phyloP scores from a whole-genome alignment of 1,140 invertebrate genomes.

The Drosophila dunni region DNA sequence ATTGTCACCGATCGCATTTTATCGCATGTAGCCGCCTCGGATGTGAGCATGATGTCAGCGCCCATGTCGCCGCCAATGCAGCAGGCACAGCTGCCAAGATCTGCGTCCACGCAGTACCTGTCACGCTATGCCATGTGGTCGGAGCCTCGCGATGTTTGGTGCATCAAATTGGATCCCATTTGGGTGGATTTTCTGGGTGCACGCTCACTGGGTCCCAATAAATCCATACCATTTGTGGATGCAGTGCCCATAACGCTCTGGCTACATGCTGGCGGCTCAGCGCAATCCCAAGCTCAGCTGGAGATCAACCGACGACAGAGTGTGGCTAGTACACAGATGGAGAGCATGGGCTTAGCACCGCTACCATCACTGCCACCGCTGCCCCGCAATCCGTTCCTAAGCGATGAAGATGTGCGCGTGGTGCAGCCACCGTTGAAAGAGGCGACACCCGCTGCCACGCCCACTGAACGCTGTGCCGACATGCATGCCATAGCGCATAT shows the following conservation, averaged over 20 bases:
- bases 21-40: constrained; percentile 87
- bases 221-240: constrained; percentile 94
- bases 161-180: constrained; percentile 93
- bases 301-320: constrained; percentile 48
- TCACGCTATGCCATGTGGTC: constrained; percentile 91
- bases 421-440: constrained; percentile 5
- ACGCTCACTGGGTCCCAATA: constrained; percentile 89
- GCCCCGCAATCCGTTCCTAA: constrained; percentile 79
- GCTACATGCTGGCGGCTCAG: constrained; percentile 85
- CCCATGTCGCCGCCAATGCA: constrained; percentile 54
- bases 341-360: constrained; percentile 63
- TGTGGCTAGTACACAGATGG: constrained; percentile 52
- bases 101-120: constrained; percentile 74
- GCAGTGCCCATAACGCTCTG: constrained; percentile 95
- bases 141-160: constrained; percentile 94
- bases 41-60: constrained; percentile 68
- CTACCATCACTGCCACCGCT: constrained; percentile 62
- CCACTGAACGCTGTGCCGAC: constrained; percentile 85
- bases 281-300: constrained; percentile 54
- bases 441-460: constrained; percentile 10
- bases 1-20: constrained; percentile 91
- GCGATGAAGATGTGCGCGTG: constrained; percentile 72
- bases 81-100: constrained; percentile 59
- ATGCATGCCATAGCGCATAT: constrained; percentile 90
- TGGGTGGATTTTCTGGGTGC: constrained; percentile 96